These are phyloP conservation scores for Neodiprion lecontei DNA, from an alignment of 1,140 invertebrate species.

Conservation along the genomic window DNA sequence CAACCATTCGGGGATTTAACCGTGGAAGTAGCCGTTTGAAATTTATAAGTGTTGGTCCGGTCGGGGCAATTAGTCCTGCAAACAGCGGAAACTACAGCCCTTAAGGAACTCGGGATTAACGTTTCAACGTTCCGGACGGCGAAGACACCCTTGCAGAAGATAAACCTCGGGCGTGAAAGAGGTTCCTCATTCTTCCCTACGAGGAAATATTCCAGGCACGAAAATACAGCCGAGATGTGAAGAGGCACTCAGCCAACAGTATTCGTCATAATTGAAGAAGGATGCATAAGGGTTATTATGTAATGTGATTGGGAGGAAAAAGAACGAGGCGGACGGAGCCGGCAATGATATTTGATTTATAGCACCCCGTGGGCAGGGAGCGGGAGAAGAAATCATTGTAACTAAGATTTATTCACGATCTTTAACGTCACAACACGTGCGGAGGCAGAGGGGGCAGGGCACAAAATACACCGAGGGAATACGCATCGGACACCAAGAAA, in stretches of 20 bases:
- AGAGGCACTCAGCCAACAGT: too few species aligned
- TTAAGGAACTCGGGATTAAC: neutral
- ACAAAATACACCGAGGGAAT: too few species aligned
- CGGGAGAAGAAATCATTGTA: too few species aligned
- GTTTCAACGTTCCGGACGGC: neutral
- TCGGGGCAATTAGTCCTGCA: neutral
- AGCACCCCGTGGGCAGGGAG: neutral
- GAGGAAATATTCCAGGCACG: too few species aligned
- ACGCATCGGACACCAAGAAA: too few species aligned
- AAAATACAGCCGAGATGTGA: too few species aligned
- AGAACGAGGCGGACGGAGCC: neutral
- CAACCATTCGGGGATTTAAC: neutral
- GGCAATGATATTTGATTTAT: neutral
- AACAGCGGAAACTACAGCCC: neutral
- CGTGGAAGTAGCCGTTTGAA: neutral
- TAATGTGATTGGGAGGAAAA: neutral
- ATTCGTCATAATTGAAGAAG: too few species aligned
- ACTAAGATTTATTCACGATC: neutral
- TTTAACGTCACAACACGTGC: neutral
- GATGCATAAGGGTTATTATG: too few species aligned
- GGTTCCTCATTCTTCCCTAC: too few species aligned
- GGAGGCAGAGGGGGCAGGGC: too few species aligned
- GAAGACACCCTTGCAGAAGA: too few species aligned
- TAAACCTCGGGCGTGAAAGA: too few species aligned
- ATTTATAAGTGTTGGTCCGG: slow-evolving; percentile 5